Evolutionary conservation across 1,140 invertebrate genomes (phyloP).

Genomic region (Papilio glaucus): DNA sequence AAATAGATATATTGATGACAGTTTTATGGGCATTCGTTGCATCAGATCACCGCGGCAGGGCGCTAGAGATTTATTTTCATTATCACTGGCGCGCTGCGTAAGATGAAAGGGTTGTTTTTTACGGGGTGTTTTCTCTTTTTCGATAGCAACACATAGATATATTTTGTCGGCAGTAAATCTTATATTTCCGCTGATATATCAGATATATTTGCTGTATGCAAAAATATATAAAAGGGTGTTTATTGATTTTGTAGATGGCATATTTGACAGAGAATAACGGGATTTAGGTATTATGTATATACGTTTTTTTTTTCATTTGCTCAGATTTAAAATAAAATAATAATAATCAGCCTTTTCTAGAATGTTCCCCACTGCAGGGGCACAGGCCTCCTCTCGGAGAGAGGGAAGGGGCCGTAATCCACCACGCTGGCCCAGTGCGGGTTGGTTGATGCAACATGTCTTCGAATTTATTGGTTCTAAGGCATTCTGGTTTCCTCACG

Average conservation of each 20-base stretch:
- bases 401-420: too few relatives aligned
- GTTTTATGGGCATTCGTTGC: slow-evolving; percentile 63
- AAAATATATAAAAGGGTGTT: background rate
- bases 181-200: slow-evolving; percentile 21
- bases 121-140: slow-evolving; percentile 17
- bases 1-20: slow-evolving; percentile 67
- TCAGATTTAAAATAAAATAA: too few relatives aligned
- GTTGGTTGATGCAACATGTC: too few relatives aligned
- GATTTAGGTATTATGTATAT: too few relatives aligned
- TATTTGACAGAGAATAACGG: background rate
- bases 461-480: too few relatives aligned
- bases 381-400: too few relatives aligned
- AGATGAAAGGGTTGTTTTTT: slow-evolving; percentile 49
- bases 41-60: slow-evolving; percentile 47
- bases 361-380: too few relatives aligned
- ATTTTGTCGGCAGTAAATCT: slow-evolving; percentile 25
- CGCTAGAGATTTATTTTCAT: slow-evolving; percentile 61
- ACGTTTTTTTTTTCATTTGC: too few relatives aligned
- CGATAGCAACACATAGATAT: slow-evolving; percentile 11
- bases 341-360: too few relatives aligned
- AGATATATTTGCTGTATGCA: slow-evolving; percentile 9
- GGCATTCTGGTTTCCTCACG: too few relatives aligned
- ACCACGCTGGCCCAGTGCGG: too few relatives aligned
- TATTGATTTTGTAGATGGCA: background rate
- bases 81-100: slow-evolving; percentile 48